These are phyloP conservation scores for Falco cherrug DNA, from an alignment of 2,797 vertebrate species.

Conservation along the genomic window DNA sequence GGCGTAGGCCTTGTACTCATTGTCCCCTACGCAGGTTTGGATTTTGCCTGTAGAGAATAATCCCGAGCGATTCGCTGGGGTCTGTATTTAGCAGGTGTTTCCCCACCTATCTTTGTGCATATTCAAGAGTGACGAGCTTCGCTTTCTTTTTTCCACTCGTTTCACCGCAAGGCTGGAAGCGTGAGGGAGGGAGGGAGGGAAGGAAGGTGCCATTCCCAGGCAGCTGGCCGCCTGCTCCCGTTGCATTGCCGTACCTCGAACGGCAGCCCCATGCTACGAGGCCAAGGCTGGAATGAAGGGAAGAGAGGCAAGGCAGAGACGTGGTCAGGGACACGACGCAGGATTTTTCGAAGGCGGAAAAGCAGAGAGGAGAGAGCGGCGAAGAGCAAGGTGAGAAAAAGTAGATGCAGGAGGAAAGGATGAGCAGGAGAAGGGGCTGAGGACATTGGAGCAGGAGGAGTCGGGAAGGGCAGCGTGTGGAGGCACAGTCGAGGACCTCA, in stretches of 20 bases:
- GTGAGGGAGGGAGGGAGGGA: neutral
- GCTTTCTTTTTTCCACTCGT: slow-evolving; percentile 33
- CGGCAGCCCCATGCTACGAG: neutral
- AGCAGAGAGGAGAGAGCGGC: neutral
- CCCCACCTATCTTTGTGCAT: slow-evolving; percentile 46
- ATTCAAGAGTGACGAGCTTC: slow-evolving; percentile 34
- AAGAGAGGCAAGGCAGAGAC: neutral
- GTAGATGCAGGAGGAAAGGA: neutral
- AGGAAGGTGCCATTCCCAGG: neutral
- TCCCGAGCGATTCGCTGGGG: neutral
- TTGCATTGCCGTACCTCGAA: neutral
- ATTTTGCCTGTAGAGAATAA: slow-evolving; percentile 24
- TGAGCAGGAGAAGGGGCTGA: slow-evolving; percentile 3
- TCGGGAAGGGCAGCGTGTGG: neutral
- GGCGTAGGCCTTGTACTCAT: neutral
- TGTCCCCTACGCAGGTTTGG: neutral
- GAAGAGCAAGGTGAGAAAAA: neutral
- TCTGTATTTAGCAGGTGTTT: slow-evolving; percentile 35
- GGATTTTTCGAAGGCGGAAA: neutral
- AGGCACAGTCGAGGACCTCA: neutral
- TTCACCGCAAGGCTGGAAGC: slow-evolving; percentile 26
- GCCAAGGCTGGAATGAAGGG: neutral
- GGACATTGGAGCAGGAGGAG: neutral
- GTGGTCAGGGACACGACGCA: neutral
- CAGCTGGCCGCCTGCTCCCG: neutral